A percentile compares a stretch with the other conserved stretches of the same genome.
Evolutionary conservation across 1,140 invertebrate species (phyloP).

Genomic region (Akabosia matsudoensis): DNA sequence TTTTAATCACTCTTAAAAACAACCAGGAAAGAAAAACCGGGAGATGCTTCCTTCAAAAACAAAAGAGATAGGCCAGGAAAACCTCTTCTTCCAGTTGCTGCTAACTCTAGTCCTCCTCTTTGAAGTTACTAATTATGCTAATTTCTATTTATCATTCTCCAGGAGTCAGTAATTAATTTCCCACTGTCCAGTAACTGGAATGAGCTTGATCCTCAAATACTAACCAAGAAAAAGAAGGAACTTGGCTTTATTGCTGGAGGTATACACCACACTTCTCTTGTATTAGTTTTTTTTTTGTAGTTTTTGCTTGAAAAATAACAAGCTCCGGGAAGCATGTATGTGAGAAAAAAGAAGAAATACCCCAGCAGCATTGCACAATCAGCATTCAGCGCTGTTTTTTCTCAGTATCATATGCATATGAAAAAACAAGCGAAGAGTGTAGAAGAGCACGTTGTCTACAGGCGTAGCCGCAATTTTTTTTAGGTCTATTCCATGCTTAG

Average conservation of each 20-base stretch:
- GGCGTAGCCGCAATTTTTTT: slow-evolving; percentile 4
- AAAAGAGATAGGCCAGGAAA: too few species aligned
- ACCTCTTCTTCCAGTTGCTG: too few species aligned
- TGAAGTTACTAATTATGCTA: too few species aligned
- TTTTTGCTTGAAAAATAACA: too few species aligned
- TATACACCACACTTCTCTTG: too few species aligned
- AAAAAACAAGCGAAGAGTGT: background rate
- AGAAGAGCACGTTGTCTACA: slow-evolving; percentile 11
- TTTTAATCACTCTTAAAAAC: background rate
- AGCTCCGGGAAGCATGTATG: too few species aligned
- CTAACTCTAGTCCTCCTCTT: too few species aligned
- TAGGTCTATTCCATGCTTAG: background rate
- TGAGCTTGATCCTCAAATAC: background rate
- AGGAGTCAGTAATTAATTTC: background rate
- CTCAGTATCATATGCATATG: background rate
- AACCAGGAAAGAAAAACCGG: background rate
- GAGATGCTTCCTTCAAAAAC: background rate
- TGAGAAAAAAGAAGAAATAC: slow-evolving; percentile 9
- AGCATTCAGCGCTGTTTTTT: too few species aligned
- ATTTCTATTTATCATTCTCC: slow-evolving; percentile 5
- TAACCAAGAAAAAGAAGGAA: background rate
- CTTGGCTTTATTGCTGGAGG: too few species aligned
- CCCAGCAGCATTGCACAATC: too few species aligned
- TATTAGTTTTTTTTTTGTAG: too few species aligned
- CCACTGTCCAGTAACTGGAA: background rate